A percentile compares a stretch with the other conserved stretches of the same genome.
These are phyloP conservation scores for Elaphurus davidianus DNA, from an alignment of 2,113 vertebrate species.

Conservation along the genomic window DNA sequence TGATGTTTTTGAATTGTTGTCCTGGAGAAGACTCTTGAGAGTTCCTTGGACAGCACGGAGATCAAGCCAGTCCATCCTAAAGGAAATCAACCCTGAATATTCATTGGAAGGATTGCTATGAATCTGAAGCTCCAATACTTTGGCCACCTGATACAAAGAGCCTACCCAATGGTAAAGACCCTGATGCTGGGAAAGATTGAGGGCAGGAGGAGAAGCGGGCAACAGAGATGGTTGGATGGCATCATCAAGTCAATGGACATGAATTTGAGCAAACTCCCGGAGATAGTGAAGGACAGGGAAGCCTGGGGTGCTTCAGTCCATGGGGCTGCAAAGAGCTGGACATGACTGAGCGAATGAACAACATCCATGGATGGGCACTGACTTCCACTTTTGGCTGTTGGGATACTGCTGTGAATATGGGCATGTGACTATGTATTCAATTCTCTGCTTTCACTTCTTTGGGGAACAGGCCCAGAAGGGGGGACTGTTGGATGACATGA, in stretches of 20 bases:
- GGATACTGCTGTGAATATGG: not conserved
- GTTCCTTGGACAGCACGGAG: not conserved
- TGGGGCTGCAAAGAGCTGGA: not conserved
- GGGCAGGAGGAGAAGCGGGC: not conserved
- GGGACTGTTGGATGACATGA: not conserved
- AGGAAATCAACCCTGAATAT: not conserved
- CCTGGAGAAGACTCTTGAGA: not conserved
- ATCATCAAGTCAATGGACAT: not conserved
- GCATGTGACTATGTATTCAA: fast-evolving
- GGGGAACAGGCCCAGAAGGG: too few relatives aligned
- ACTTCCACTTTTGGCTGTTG: not conserved
- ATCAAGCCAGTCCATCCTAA: not conserved
- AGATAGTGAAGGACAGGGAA: not conserved
- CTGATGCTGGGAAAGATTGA: not conserved
- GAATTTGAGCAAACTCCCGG: not conserved
- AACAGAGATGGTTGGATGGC: not conserved
- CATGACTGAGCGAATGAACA: not conserved
- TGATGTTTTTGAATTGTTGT: not conserved
- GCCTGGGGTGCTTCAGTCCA: not conserved
- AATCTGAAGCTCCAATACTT: not conserved
- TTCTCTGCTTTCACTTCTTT: not conserved
- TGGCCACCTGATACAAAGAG: not conserved
- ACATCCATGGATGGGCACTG: fast-evolving
- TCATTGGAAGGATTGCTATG: not conserved
- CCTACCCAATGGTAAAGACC: not conserved